Evolutionary conservation across 2,113 vertebrate species (phyloP).

Genomic region (Telmatochromis bifrenatus): DNA sequence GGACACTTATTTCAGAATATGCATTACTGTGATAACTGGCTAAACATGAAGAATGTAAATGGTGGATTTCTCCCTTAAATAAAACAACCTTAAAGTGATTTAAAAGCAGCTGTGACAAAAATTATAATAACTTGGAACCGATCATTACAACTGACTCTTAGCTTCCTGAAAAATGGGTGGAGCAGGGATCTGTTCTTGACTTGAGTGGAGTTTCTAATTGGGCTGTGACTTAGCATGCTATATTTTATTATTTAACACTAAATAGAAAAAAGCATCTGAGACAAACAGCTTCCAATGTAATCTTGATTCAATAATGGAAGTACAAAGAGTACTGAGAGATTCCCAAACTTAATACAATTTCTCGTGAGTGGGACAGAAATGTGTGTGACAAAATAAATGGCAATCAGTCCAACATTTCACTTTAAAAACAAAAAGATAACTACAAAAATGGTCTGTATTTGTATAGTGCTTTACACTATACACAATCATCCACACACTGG

Average conservation of each 20-base stretch:
- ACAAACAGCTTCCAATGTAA: not conserved
- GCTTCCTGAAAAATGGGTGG: not conserved
- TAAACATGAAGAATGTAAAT: not conserved
- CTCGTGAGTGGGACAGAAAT: rapidly evolving
- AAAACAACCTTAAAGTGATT: not conserved
- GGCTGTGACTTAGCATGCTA: not conserved
- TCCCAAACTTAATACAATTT: not conserved
- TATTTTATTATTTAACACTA: not conserved
- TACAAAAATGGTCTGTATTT: not conserved
- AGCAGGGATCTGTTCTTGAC: not conserved
- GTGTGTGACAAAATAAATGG: not conserved
- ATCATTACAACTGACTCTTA: not conserved
- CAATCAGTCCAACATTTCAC: not conserved
- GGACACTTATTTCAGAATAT: not conserved
- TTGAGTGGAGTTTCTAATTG: not conserved
- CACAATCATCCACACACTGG: too few species aligned
- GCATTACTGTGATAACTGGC: not conserved
- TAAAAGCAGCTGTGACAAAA: not conserved
- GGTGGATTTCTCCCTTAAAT: rapidly evolving
- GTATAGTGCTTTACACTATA: rapidly evolving
- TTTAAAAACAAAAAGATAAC: not conserved
- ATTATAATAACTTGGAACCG: not conserved
- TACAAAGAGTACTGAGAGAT: not conserved
- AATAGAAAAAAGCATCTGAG: not conserved
- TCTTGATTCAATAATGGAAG: not conserved